Evolutionary conservation across 2,888 invertebrate species (phyloP).

Genomic region (Drosophila anceps): DNA sequence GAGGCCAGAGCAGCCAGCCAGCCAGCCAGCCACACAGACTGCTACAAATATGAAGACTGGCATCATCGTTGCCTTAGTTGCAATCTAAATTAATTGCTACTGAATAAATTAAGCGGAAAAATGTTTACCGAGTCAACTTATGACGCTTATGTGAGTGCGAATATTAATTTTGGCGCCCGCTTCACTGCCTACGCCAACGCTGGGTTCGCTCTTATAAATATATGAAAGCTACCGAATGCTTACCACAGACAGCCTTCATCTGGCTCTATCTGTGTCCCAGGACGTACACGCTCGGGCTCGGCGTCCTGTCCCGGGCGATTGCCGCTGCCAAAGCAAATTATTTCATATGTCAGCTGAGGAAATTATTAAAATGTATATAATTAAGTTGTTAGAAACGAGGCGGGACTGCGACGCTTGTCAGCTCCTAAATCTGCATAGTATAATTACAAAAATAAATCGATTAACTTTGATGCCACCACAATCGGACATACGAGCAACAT

Average conservation of each 20-base stretch:
- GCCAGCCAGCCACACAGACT: neutral
- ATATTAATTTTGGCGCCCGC: conserved; percentile 69
- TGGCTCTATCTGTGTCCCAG: conserved; percentile 30
- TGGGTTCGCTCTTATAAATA: conserved; percentile 56
- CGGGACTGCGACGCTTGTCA: conserved; percentile 32
- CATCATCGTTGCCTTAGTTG: conserved; percentile 68
- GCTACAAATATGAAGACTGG: neutral
- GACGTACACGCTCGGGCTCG: conserved; percentile 19
- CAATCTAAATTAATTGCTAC: conserved; percentile 80
- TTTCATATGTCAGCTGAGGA: conserved; percentile 72
- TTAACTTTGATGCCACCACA: conserved; percentile 52
- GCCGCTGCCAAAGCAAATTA: conserved; percentile 67
- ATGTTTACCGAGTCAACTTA: conserved; percentile 76
- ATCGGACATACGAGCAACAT: conserved; percentile 51
- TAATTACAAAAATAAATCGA: conserved; percentile 76
- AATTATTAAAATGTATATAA: conserved; percentile 70
- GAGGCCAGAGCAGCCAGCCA: neutral
- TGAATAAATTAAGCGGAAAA: conserved; percentile 80
- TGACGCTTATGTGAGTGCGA: conserved; percentile 75
- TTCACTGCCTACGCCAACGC: conserved; percentile 20
- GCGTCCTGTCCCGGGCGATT: conserved; percentile 30
- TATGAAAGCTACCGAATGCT: conserved; percentile 35
- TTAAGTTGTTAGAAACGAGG: conserved; percentile 55
- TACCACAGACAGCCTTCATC: conserved; percentile 15
- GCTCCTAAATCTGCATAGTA: conserved; percentile 42